Conservation (phyloP, 2,797 vertebrate species). For the Xiphophorus birchmanni region DNA sequence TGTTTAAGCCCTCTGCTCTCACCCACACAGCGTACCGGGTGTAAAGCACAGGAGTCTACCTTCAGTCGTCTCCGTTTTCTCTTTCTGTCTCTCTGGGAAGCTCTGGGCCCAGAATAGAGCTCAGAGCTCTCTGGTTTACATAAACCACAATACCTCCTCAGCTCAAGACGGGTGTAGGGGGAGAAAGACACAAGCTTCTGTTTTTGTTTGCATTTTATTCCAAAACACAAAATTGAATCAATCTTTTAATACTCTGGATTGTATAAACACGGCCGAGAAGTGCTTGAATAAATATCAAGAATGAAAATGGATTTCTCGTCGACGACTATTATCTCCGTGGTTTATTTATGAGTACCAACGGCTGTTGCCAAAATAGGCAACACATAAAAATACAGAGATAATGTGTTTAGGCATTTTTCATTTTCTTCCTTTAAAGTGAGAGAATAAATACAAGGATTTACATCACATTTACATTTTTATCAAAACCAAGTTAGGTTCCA, state of each 20-base stretch:
- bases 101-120: slow-evolving; percentile 76
- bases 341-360: slow-evolving; percentile 83
- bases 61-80: slow-evolving; percentile 55
- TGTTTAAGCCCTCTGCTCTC: slow-evolving; percentile 68
- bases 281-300: slow-evolving; percentile 86
- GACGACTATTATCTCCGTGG: slow-evolving; percentile 83
- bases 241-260: slow-evolving; percentile 92
- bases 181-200: slow-evolving; percentile 82
- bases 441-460: slow-evolving; percentile 82
- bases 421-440: slow-evolving; percentile 80
- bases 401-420: slow-evolving; percentile 78
- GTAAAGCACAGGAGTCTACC: slow-evolving; percentile 63
- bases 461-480: slow-evolving; percentile 82
- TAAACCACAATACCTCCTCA: slow-evolving; percentile 77
- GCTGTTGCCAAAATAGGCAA: slow-evolving; percentile 74
- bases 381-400: slow-evolving; percentile 80
- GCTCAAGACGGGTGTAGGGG: slow-evolving; percentile 68
- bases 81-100: slow-evolving; percentile 67
- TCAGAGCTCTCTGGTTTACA: slow-evolving; percentile 73
- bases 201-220: slow-evolving; percentile 94
- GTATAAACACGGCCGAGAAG: slow-evolving; percentile 86
- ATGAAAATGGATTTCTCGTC: slow-evolving; percentile 91
- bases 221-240: slow-evolving; percentile 93
- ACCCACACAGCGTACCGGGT: slow-evolving; percentile 66
- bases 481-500: slow-evolving; percentile 75